These are phyloP conservation scores for Rhincodon typus DNA, from an alignment of 2,797 vertebrate genomes.

Conservation along the genomic window DNA sequence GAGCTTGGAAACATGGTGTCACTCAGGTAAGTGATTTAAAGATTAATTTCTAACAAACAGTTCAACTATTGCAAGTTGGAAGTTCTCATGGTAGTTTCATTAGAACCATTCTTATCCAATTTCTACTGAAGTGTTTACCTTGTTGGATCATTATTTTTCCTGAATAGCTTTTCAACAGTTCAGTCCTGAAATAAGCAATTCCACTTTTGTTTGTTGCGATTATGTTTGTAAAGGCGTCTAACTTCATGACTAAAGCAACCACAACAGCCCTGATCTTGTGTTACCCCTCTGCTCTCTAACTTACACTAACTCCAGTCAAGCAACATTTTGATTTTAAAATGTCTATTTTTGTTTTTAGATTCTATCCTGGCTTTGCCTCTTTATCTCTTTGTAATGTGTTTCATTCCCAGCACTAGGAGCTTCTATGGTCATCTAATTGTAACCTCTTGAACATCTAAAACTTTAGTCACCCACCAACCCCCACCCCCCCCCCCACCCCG, in stretches of 20 bases:
- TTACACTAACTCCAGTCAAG: no score
- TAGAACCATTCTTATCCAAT: not conserved
- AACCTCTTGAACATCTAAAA: no score
- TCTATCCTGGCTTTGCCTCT: no score
- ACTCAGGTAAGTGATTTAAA: conserved; percentile 77
- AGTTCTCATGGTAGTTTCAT: not conserved
- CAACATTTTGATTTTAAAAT: no score
- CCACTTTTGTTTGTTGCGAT: no score
- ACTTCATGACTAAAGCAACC: not conserved
- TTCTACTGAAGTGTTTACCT: not conserved
- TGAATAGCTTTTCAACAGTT: not conserved
- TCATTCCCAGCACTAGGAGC: no score
- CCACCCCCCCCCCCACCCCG: no score
- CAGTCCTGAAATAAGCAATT: not conserved
- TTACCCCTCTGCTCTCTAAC: no score
- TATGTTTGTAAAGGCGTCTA: not conserved
- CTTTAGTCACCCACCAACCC: no score
- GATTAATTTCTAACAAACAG: not conserved
- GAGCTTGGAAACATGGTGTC: conserved; percentile 99
- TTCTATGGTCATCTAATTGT: no score
- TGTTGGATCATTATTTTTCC: not conserved
- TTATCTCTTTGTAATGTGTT: no score
- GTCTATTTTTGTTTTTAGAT: no score
- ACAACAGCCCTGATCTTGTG: not conserved
- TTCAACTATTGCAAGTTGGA: not conserved